Base-by-base conservation (phyloP, 2,888 invertebrate species). In the Synanthedon andrenaeformis region DNA sequence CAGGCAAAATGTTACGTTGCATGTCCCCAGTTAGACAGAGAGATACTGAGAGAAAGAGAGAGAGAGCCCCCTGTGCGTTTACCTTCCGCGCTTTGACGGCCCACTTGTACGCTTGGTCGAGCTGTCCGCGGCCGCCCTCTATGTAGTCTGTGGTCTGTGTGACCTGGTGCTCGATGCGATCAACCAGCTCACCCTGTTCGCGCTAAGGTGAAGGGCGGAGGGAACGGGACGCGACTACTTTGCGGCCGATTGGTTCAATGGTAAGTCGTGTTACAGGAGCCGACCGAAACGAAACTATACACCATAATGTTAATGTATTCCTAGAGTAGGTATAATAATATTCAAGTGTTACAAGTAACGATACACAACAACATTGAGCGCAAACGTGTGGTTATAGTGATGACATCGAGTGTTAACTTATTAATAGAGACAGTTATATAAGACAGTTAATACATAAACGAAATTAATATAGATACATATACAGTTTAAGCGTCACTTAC, bases 111-210 rank as follows among this genome's bases (percentile, higher is more conserved):
- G 97, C 97, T 74, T 90, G 89, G 77, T 89, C 90, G 65, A 96
- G 92, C 81, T 97, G 92, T 65, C 88, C 90, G 69, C 92, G 92
- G 67, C 95, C 96, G 62, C 91, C 89, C 74, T 92, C 92, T 70
- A 96, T 93, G 89, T 94, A 94, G 82, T 95, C 94, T 65, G 91
- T 91, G 63, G 96, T 93, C 82, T 93, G 92, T 70, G 93, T 92
- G 65, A 97, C 97, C 88, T 96, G 95, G 89, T 94, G 94, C 90
- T 97, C 97, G 88, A 97, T 95, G 82, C 95, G 91, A 90, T 97
- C 96, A 78, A 97, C 92, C 91, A 96, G 93, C 89, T 97, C 96
- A 76, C 96, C 97, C 97, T 97, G 89, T 76, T 74, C 69, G 76
- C 72, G 74, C 82, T 82, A 82, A 82, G 76, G 78, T 69, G 64